Base-by-base conservation (phyloP, 2,888 invertebrate species). In the Leucophenga maculata region DNA sequence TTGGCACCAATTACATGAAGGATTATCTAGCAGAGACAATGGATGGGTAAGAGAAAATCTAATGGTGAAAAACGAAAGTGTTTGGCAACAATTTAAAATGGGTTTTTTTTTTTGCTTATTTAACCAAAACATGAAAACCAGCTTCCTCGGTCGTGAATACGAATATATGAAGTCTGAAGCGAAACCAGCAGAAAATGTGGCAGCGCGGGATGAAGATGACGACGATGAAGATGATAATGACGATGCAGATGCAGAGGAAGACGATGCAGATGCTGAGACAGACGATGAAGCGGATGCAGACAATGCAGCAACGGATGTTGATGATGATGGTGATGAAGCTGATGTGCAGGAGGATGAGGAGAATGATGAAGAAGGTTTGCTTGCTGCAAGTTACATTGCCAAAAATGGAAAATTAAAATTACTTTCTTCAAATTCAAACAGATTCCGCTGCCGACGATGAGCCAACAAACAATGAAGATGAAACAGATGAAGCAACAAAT, bases 161-260 rank as follows among this genome's bases (percentile, higher is more conserved):
- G 82, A 86, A 60, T 84, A 85, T 75, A 52, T 81, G 73, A 72
- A 78, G 65, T 68, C 76, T 39, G 62, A 64, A 39, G 62, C 81
- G 70, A 80, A 76, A 75, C 72, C 68, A 54, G 74, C 68, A 72
- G 68, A 55, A 59, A 66, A 39, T 62, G 67, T n/a, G 32, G 52
- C 52, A 54, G 18, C 72, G 66, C 18, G 75, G 74, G 13, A 31
- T 55, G 0, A 32, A 66, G n/a, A 77, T 13, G 80, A n/a, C n/a
- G n/a, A 91, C 90, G 73, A 87, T 89, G 88, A 91, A 87, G 70
- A 90, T 79, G 44, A 89, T 89, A 82, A 91, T 90, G 66, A 91
- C 84, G 1, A 89, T 89, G 84, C 91, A 26, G 26, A 26, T 26
- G 26, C 26, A 91, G 3, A 91, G 78, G 91, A 91, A 90, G 31